Conservation (phyloP, 2,888 invertebrate species). For the Pollenia angustigena region DNA sequence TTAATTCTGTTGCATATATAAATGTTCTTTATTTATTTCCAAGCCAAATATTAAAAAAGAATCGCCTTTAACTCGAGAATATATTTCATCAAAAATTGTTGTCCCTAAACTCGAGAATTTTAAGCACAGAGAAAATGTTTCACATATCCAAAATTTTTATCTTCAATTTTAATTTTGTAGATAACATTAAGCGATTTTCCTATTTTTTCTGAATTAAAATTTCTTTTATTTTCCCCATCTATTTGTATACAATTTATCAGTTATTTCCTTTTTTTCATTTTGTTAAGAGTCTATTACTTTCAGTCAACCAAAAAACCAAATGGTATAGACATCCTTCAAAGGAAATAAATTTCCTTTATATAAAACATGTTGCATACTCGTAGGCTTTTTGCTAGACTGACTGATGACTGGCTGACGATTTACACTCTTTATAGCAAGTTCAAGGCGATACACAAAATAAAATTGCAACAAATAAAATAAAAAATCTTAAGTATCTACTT, state of each 20-base stretch:
- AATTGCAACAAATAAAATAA: not conserved
- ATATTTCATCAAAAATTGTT: no score
- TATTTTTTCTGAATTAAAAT: not conserved
- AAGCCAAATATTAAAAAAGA: no score
- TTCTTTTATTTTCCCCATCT: not conserved
- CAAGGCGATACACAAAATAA: conserved; percentile 34
- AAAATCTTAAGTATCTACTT: not conserved
- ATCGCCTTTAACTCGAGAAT: no score
- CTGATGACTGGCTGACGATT: not conserved
- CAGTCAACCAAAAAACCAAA: not conserved
- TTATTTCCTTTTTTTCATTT: not conserved
- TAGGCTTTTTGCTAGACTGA: conserved; percentile 28
- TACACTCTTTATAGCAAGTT: conserved; percentile 41
- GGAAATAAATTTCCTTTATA: not conserved
- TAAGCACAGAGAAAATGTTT: no score
- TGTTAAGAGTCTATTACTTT: not conserved
- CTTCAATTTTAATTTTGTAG: no score
- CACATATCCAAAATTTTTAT: no score
- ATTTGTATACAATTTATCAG: conserved; percentile 1
- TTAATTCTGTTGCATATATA: no score
- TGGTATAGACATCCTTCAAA: not conserved
- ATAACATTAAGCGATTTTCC: not conserved
- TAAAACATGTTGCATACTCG: conserved; percentile 1
- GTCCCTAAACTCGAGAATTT: no score
- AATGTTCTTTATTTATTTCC: no score